These are phyloP conservation scores for Zeugodacus cucurbitae DNA, from an alignment of 1,140 invertebrate genomes.

Conservation along the genomic window DNA sequence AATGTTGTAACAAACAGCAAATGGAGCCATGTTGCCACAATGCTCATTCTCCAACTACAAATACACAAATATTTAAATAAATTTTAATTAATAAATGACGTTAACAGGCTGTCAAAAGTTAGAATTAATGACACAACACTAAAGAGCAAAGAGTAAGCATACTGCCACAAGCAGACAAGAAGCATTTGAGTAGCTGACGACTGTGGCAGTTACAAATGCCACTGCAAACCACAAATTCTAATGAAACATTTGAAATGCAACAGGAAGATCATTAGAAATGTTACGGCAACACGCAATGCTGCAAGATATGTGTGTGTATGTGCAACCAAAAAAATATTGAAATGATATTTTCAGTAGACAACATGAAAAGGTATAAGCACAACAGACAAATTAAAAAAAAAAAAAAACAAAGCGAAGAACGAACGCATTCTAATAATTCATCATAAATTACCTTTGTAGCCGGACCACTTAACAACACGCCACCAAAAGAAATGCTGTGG, in stretches of 20 bases:
- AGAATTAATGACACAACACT: not conserved
- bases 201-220: not conserved
- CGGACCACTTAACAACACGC: conserved; percentile 11
- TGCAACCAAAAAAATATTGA: not conserved
- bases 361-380: not conserved
- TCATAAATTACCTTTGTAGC: not conserved
- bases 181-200: not conserved
- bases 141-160: not conserved
- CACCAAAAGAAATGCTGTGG: not conserved
- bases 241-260: not conserved
- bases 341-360: conserved; percentile 8
- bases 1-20: not conserved
- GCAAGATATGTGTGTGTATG: too few relatives aligned
- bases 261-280: not conserved
- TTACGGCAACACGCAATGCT: not conserved
- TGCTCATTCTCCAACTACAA: not conserved
- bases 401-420: too few relatives aligned
- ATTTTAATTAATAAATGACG: conserved; percentile 38
- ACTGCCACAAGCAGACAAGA: not conserved
- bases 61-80: not conserved
- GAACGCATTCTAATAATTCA: conserved; percentile 16
- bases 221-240: not conserved
- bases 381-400: not conserved
- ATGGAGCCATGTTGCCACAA: not conserved
- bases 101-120: conserved; percentile 24